Evolutionary conservation across 2,797 vertebrate genomes (phyloP).

Genomic region (Ptychadena robeensis): DNA sequence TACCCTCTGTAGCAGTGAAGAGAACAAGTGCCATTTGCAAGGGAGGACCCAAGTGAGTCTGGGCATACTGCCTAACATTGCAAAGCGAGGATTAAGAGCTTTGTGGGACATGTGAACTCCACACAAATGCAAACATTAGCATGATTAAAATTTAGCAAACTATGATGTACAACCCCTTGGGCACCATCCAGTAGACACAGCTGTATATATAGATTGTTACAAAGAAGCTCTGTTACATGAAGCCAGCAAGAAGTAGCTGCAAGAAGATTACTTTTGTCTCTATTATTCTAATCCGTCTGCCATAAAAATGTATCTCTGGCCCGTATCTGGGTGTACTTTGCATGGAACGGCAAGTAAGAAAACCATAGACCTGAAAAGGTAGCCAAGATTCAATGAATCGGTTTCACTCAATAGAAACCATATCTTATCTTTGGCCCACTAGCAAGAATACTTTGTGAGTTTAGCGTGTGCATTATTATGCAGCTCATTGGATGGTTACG

Average conservation of each 20-base stretch:
- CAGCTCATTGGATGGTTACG: neutral
- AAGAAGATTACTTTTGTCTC: conserved; percentile 54
- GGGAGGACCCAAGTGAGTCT: conserved; percentile 64
- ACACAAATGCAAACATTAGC: conserved; percentile 74
- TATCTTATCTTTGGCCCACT: conserved; percentile 47
- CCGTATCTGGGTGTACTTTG: conserved; percentile 20
- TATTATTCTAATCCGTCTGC: conserved; percentile 54
- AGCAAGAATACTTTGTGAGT: conserved; percentile 5
- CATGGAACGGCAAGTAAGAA: conserved; percentile 27
- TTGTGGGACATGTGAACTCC: conserved; percentile 70
- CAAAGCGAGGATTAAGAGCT: conserved; percentile 72
- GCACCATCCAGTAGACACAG: conserved; percentile 66
- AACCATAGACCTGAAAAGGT: conserved; percentile 1
- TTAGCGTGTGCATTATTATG: conserved; percentile 7
- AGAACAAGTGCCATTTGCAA: conserved; percentile 67
- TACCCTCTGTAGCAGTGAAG: conserved; percentile 66
- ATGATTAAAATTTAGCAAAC: conserved; percentile 74
- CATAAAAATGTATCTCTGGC: conserved; percentile 22
- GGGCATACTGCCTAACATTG: conserved; percentile 71
- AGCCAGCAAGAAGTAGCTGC: conserved; percentile 53
- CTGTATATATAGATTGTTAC: conserved; percentile 68
- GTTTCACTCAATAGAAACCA: conserved; percentile 36
- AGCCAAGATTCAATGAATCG: conserved; percentile 23
- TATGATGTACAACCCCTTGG: conserved; percentile 66
- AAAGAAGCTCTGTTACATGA: conserved; percentile 67